Base-by-base conservation (phyloP, 1,140 invertebrate species). In the Formica exsecta region DNA sequence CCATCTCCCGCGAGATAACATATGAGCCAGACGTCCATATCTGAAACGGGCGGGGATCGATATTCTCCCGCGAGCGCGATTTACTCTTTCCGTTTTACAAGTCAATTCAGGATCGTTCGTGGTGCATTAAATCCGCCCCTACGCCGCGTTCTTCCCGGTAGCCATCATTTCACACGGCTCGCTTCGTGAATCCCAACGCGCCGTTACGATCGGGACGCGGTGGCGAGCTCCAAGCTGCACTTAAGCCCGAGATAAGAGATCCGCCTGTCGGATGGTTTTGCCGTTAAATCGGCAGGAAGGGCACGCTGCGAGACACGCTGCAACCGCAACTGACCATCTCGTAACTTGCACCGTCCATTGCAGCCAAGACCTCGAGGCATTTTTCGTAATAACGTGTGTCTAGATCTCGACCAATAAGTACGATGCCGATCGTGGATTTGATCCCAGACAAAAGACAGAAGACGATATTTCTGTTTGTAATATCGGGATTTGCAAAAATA, bases 111-210 rank as follows among this genome's bases (percentile, higher is more conserved):
- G 57, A 71, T 74, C 38, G 68, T 61, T 61, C 79, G 54, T 74
- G 79, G 38, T 51, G 41, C 25, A 74, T 83, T 83, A 83, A 81
- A 73, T 83, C 76, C 70, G 38, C 44, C 64, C 22, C 36, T 25
- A 57, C 29, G 54, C 29, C 19, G 59, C 36, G 22, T 51, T 29
- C 38, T 70, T 80, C 13, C 54, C 80, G 66, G 68, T 86, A 88
- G 86, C 88, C 13, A 75, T 80, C 54, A 86, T 88, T 89, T 89
- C 87, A 54, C 87, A 76, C 84, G 76, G 25, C 41, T 71, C 36
- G 51, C 29, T 70, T 48, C 25, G 83, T 81, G 64, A 86, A 75
- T 76, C 79, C 48, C 80, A 32, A 44, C 8, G 9, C 57, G 8
- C 88, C 75, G 87, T 86, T 89, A 88, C 66, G 80, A 59, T 44